phyloP scores from a whole-genome alignment of 2,888 invertebrate species.

The Caenorhabditis panamensis region DNA sequence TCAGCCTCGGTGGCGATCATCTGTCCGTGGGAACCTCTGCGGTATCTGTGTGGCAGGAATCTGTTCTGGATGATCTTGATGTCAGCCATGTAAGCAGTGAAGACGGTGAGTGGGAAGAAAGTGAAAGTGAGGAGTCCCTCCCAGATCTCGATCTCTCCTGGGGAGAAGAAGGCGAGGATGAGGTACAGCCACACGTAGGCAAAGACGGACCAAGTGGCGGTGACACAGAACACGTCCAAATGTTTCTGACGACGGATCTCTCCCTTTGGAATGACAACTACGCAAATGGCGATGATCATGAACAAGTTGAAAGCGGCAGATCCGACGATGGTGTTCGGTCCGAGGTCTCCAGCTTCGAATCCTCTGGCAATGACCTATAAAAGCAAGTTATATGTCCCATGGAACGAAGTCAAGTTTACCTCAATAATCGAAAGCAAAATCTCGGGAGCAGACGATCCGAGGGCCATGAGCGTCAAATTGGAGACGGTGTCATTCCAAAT shows the following conservation, averaged over 20 bases:
- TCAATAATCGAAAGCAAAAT: slow-evolving; percentile 97
- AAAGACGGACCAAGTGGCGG: slow-evolving; percentile 94
- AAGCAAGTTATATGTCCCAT: too few relatives aligned
- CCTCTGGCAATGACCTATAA: slow-evolving; percentile 87
- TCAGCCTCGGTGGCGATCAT: slow-evolving; percentile 79
- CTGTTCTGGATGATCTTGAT: slow-evolving; percentile 84
- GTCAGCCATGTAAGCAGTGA: slow-evolving; percentile 97
- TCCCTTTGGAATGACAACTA: slow-evolving; percentile 83
- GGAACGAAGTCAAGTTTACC: slow-evolving; percentile 82
- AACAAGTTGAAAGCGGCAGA: slow-evolving; percentile 98
- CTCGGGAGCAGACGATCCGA: slow-evolving; percentile 97
- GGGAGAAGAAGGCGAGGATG: slow-evolving; percentile 90
- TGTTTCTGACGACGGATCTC: slow-evolving; percentile 81
- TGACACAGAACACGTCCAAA: slow-evolving; percentile 93
- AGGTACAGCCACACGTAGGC: slow-evolving; percentile 99
- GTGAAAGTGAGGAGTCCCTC: slow-evolving; percentile 95
- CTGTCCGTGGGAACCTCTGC: slow-evolving; percentile 80
- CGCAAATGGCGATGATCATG: slow-evolving; percentile 96
- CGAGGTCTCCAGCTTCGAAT: slow-evolving; percentile 96
- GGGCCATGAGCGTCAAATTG: slow-evolving; percentile 97
- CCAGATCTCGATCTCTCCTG: slow-evolving; percentile 87
- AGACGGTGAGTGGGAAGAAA: slow-evolving; percentile 96
- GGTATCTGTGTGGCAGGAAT: slow-evolving; percentile 81
- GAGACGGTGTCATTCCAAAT: slow-evolving; percentile 99
- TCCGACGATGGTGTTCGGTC: slow-evolving; percentile 98